These are phyloP conservation scores for Semotilus atromaculatus DNA, from an alignment of 2,797 vertebrate genomes.

Conservation along the genomic window DNA sequence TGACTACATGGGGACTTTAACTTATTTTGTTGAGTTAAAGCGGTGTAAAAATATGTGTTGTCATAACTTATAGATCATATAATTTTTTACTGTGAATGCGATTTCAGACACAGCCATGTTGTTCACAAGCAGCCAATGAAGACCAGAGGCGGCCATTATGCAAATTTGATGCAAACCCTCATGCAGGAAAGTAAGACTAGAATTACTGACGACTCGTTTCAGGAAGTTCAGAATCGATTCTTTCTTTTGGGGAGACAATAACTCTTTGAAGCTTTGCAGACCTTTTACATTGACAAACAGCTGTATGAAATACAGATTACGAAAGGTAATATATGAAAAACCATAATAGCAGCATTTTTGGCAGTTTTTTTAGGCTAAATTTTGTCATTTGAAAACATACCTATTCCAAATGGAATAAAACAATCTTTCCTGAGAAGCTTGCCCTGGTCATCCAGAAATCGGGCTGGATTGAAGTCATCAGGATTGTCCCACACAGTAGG, in stretches of 20 bases:
- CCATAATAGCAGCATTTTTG: neutral
- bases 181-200: neutral
- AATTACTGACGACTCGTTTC: neutral
- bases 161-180: neutral
- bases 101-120: too few species aligned
- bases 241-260: neutral
- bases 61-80: too few species aligned
- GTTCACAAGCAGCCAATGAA: too few species aligned
- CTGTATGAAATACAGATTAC: neutral
- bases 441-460: slow-evolving; percentile 91
- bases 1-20: too few species aligned
- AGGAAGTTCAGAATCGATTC: neutral
- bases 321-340: neutral
- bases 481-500: slow-evolving; percentile 90
- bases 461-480: slow-evolving; percentile 84
- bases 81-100: too few species aligned
- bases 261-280: neutral
- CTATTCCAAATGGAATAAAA: slow-evolving; percentile 96
- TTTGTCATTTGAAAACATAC: slow-evolving; percentile 69
- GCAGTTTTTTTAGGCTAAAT: neutral
- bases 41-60: too few species aligned
- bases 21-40: too few species aligned
- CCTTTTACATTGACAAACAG: neutral
- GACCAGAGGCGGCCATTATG: neutral
- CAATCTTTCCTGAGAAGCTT: slow-evolving; percentile 86